Evolutionary conservation across 1,140 invertebrate species (phyloP), one percentile per base, ranked within the genome.

Genomic region (Leucophenga varia): DNA sequence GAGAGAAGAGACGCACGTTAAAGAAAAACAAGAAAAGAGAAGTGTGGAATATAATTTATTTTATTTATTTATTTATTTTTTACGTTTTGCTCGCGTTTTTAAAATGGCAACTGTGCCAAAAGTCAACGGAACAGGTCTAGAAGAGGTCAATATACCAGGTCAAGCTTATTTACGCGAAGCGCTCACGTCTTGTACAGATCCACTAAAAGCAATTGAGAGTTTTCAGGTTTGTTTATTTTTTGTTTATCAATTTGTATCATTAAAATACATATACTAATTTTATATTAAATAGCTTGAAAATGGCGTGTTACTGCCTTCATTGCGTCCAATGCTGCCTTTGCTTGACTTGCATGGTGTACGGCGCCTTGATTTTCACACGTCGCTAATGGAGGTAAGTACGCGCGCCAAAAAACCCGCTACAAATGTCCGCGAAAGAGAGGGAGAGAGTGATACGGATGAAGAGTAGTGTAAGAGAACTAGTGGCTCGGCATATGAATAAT

Each of bases 171-270:
- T 98, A 9, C 82, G 91, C 48, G 93, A 97, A 74, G 89, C 94
- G 35, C 79, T 98, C 2, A 96, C 94, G 17, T 96, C 93, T 65
- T 97, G 94, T 74, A 93, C 92, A 1, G 94, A 98, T 80, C 95
- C 95, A 12, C 72, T 97, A 3, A 94, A 93, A 80, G 93, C 94
- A 31, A 97, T 97, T 57, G 92, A 97, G 81, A 93, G 96, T 79
- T 98, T 98, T 81, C 95, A 98, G 82, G 87, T 88, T 78, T 50
- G 55, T 64, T 55, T 59, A 43, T 44, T 38, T 51, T 47, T 39
- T 49, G 13, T 28, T 12, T 38, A 45, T 13, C 21, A 41, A 36
- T 47, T 37, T 16, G 12, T 28, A 7, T 12, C 6, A 39, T 14
- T 10, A 30, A 41, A 30, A 22, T 34, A 32, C n/a, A 16, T 34